A percentile compares a stretch with the other conserved stretches of the same genome.
phyloP scores from a whole-genome alignment of 2,797 vertebrate genomes.

The Cheirogaleus major region DNA sequence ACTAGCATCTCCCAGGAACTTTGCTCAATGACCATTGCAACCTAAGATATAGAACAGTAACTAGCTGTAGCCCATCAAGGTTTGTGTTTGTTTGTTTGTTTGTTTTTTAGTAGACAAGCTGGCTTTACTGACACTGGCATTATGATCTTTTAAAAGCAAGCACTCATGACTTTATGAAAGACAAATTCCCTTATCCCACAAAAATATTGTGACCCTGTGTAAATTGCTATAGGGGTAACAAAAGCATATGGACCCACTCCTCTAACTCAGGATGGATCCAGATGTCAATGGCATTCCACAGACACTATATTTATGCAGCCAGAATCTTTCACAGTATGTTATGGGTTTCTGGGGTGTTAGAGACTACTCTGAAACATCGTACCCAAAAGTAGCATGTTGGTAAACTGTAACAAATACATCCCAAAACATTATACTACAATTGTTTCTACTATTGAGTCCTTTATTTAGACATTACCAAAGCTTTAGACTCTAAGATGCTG shows the following conservation, averaged over 20 bases:
- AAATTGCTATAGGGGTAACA: neutral
- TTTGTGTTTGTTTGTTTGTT: conserved; percentile 23
- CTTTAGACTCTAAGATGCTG: neutral
- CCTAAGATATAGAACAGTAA: neutral
- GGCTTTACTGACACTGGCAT: neutral
- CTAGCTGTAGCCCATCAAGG: neutral
- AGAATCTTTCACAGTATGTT: neutral
- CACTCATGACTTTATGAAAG: neutral
- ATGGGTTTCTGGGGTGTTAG: neutral
- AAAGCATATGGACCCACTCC: neutral
- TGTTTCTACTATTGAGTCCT: neutral
- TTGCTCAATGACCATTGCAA: neutral
- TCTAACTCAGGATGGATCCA: neutral
- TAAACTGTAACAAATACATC: neutral
- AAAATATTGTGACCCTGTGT: neutral
- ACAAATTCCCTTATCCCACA: neutral
- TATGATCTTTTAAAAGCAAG: neutral
- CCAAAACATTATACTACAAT: neutral
- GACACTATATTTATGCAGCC: neutral
- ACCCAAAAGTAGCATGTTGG: neutral
- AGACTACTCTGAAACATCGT: neutral
- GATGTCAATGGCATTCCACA: neutral
- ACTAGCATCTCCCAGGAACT: neutral
- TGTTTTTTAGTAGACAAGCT: conserved; percentile 28
- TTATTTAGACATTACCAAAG: neutral